Evolutionary conservation across 2,888 invertebrate genomes (phyloP).

Genomic region (Creontiades dilutus): DNA sequence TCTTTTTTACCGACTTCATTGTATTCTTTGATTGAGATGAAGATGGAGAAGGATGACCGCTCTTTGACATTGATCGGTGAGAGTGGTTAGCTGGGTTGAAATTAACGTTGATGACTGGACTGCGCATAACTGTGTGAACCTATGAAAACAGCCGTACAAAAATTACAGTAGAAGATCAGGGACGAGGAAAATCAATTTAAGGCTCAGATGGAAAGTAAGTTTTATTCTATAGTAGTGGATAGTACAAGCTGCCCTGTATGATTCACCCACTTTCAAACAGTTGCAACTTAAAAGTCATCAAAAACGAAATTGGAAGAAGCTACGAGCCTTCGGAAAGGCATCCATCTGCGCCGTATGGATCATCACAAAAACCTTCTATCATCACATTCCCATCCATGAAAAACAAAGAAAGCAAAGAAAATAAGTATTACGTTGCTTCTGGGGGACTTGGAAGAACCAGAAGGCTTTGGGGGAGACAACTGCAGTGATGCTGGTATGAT

Average conservation of each 20-base stretch:
- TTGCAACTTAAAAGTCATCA: too few species aligned
- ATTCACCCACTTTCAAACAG: too few species aligned
- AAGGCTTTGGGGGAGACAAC: background rate
- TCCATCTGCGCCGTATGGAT: too few species aligned
- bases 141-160: background rate
- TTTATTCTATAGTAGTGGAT: too few species aligned
- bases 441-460: background rate
- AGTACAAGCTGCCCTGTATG: too few species aligned
- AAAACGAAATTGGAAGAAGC: too few species aligned
- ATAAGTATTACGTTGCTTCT: background rate
- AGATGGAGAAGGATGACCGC: background rate
- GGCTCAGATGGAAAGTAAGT: too few species aligned
- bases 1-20: slow-evolving; percentile 40
- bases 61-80: background rate
- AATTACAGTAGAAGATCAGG: too few species aligned
- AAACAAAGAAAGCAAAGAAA: background rate
- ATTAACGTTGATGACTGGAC: slow-evolving; percentile 29
- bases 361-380: background rate
- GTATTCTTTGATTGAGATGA: background rate
- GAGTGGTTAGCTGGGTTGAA: background rate
- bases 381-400: background rate
- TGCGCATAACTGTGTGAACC: background rate
- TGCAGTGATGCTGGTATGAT: slow-evolving; percentile 1
- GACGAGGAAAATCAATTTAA: too few species aligned
- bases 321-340: too few species aligned